A percentile compares a stretch with the other conserved stretches of the same genome.
phyloP scores from a whole-genome alignment of 2,888 invertebrate genomes.

The Leucophora obtusa region DNA sequence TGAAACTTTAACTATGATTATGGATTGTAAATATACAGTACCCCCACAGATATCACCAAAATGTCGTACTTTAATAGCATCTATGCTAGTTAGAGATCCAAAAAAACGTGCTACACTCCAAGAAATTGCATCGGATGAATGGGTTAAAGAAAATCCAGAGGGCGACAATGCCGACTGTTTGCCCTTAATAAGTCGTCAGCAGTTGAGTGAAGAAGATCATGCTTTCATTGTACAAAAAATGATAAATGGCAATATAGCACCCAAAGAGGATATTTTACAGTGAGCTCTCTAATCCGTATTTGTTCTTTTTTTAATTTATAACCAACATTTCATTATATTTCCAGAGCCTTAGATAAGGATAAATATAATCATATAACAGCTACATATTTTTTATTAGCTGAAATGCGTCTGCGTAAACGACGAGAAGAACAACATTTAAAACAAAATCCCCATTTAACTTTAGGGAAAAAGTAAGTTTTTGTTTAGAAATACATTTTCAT shows the following conservation, averaged over 20 bases:
- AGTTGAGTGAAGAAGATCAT: slow-evolving; percentile 94
- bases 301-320: too few species aligned
- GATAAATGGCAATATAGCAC: slow-evolving; percentile 96
- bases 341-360: slow-evolving; percentile 93
- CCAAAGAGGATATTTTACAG: slow-evolving; percentile 95
- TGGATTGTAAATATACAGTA: slow-evolving; percentile 98
- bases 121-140: slow-evolving; percentile 92
- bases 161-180: slow-evolving; percentile 81
- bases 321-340: slow-evolving; percentile 15
- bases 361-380: slow-evolving; percentile 99
- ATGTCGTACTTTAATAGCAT: slow-evolving; percentile 93
- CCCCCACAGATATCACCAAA: slow-evolving; percentile 91
- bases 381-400: slow-evolving; percentile 97
- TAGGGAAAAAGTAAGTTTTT: slow-evolving; percentile 58
- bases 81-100: slow-evolving; percentile 96
- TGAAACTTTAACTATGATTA: slow-evolving; percentile 99
- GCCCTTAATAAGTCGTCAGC: slow-evolving; percentile 92
- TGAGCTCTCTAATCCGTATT: slow-evolving; percentile 78
- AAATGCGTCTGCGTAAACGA: slow-evolving; percentile 90
- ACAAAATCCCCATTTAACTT: slow-evolving; percentile 67
- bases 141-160: slow-evolving; percentile 82
- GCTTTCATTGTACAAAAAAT: slow-evolving; percentile 95
- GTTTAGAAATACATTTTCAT: background rate
- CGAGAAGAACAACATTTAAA: slow-evolving; percentile 83
- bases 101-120: slow-evolving; percentile 91